These are phyloP conservation scores for Argynnis bischoffii DNA, from an alignment of 2,888 invertebrate species.

Conservation along the genomic window DNA sequence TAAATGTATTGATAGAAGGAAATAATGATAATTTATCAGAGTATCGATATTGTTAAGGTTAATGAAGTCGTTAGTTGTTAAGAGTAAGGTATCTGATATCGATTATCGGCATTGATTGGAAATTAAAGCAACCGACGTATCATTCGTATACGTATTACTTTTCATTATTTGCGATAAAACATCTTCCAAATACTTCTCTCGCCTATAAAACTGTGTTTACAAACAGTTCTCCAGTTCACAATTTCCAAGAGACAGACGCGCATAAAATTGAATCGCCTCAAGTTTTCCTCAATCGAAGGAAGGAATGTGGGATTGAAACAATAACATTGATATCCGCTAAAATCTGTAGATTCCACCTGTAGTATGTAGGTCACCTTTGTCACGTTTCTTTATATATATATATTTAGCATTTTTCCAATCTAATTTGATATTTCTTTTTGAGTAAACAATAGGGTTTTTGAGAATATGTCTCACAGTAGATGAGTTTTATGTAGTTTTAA, in stretches of 20 bases:
- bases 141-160: not conserved
- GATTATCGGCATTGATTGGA: too few species aligned
- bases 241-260: constrained; percentile 29
- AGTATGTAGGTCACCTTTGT: constrained; percentile 27
- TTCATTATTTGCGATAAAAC: constrained; percentile 2
- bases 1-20: too few species aligned
- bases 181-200: not conserved
- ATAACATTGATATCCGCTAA: constrained; percentile 26
- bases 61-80: too few species aligned
- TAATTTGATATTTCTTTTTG: too few species aligned
- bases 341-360: constrained; percentile 16
- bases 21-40: too few species aligned
- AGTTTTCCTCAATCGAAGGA: constrained; percentile 30
- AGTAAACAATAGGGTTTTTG: too few species aligned
- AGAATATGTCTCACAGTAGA: too few species aligned
- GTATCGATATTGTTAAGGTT: too few species aligned
- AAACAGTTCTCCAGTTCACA: constrained; percentile 12
- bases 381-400: not conserved
- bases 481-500: too few species aligned
- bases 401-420: too few species aligned
- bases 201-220: constrained; percentile 11
- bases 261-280: constrained; percentile 3
- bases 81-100: too few species aligned
- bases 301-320: constrained; percentile 22
- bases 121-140: too few species aligned